A percentile compares a stretch with the other conserved stretches of the same genome.
Evolutionary conservation across 2,797 vertebrate genomes (phyloP).

Genomic region (Crenichthys baileyi): DNA sequence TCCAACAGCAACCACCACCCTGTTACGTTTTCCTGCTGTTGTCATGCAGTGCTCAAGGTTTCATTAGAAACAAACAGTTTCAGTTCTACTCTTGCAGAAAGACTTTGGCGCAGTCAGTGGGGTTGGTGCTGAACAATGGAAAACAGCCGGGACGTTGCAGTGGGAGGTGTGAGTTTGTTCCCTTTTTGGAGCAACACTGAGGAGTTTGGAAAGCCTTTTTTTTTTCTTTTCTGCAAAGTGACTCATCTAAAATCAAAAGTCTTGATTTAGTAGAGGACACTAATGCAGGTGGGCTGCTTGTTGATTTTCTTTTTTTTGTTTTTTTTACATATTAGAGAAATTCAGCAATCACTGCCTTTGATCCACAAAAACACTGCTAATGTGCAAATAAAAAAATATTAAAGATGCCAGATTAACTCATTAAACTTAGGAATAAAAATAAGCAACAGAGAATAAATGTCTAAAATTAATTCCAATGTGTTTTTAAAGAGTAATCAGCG

Average conservation of each 20-base stretch:
- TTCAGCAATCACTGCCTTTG: slow-evolving; percentile 45
- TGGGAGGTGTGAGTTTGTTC: slow-evolving; percentile 58
- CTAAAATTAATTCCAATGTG: background rate
- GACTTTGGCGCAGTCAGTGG: slow-evolving; percentile 30
- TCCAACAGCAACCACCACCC: slow-evolving; percentile 39
- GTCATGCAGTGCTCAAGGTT: slow-evolving; percentile 41
- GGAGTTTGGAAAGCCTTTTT: slow-evolving; percentile 43
- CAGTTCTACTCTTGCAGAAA: slow-evolving; percentile 2
- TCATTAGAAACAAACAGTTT: background rate
- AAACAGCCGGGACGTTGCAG: slow-evolving; percentile 35
- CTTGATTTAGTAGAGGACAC: slow-evolving; percentile 24
- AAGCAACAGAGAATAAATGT: background rate
- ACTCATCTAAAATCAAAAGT: slow-evolving; percentile 50
- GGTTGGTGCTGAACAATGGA: slow-evolving; percentile 35
- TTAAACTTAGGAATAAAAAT: background rate
- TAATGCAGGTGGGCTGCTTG: slow-evolving; percentile 29
- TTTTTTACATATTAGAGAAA: slow-evolving; percentile 23
- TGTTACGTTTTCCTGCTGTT: slow-evolving; percentile 24
- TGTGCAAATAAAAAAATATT: slow-evolving; percentile 46
- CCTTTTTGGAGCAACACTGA: slow-evolving; percentile 31
- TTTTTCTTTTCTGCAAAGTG: slow-evolving; percentile 44
- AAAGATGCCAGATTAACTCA: slow-evolving; percentile 2
- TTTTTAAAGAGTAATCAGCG: background rate
- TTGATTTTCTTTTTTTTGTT: background rate
- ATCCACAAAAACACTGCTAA: slow-evolving; percentile 32